phyloP scores from a whole-genome alignment of 2,797 vertebrate species.

The Takifugu rubripes region DNA sequence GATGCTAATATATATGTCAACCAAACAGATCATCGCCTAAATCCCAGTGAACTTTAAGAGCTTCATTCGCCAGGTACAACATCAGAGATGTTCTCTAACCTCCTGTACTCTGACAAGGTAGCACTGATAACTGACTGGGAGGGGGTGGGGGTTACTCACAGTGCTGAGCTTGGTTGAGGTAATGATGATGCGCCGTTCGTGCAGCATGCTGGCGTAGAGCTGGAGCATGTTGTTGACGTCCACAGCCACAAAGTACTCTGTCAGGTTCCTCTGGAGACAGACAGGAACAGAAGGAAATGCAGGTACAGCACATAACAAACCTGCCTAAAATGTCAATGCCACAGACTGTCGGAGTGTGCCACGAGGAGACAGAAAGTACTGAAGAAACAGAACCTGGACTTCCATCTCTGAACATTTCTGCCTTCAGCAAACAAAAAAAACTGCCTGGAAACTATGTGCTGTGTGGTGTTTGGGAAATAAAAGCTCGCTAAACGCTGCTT shows the following conservation, averaged over 20 bases:
- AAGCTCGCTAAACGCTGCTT: slow-evolving; percentile 15
- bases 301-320: slow-evolving; percentile 54
- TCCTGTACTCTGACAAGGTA: slow-evolving; percentile 17
- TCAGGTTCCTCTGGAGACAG: slow-evolving; percentile 90
- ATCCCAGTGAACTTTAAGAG: slow-evolving; percentile 2
- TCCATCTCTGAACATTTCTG: slow-evolving; percentile 1
- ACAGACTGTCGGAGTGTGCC: slow-evolving; percentile 28
- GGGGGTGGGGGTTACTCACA: slow-evolving; percentile 77
- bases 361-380: slow-evolving; percentile 19
- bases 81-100: slow-evolving; percentile 10
- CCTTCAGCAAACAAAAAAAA: slow-evolving; percentile 13
- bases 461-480: neutral
- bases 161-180: slow-evolving; percentile 98
- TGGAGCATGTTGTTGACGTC: slow-evolving; percentile 98
- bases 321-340: slow-evolving; percentile 35
- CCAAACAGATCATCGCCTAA: neutral
- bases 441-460: neutral
- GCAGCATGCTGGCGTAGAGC: slow-evolving; percentile 95
- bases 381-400: slow-evolving; percentile 19
- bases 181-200: slow-evolving; percentile 94
- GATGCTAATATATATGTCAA: too few relatives aligned
- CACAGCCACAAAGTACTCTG: slow-evolving; percentile 98
- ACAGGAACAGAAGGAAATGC: slow-evolving; percentile 47
- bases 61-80: neutral
- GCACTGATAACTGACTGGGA: slow-evolving; percentile 12